phyloP scores from a whole-genome alignment of 23 tunicate species.

The Ciona savignyi region DNA sequence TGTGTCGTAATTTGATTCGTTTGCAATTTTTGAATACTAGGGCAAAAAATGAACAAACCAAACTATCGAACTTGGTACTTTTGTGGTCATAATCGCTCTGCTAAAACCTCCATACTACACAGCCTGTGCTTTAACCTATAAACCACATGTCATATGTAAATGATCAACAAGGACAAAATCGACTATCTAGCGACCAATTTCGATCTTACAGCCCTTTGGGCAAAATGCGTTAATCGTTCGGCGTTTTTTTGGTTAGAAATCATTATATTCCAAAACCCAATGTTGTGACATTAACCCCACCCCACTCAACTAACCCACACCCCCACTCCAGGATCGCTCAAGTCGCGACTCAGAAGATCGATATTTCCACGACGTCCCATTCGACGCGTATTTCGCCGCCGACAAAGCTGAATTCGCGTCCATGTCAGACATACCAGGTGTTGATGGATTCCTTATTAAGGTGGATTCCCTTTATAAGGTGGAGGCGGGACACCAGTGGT shows the following conservation, averaged over 20 bases:
- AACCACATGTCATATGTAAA: neutral
- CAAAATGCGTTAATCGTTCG: no score
- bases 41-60: no score
- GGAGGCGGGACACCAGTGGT: conserved; percentile 99
- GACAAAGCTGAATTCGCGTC: conserved; percentile 62
- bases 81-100: no score
- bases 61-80: no score
- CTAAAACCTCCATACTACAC: no score
- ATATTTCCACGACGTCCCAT: conserved; percentile 86
- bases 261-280: neutral
- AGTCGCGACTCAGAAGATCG: conserved; percentile 87
- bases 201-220: no score
- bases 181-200: no score
- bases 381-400: conserved; percentile 88
- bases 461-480: conserved; percentile 95
- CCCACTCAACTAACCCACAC: neutral
- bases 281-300: no score
- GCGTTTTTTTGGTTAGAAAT: neutral
- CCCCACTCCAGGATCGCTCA: conserved; percentile 75
- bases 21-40: no score
- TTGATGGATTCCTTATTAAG: conserved; percentile 80
- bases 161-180: no score
- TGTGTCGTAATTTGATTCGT: no score
- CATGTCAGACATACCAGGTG: conserved; percentile 67
- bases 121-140: no score